Base-by-base conservation (phyloP, 2,888 invertebrate genomes). In the Orchesellides sinensis region DNA sequence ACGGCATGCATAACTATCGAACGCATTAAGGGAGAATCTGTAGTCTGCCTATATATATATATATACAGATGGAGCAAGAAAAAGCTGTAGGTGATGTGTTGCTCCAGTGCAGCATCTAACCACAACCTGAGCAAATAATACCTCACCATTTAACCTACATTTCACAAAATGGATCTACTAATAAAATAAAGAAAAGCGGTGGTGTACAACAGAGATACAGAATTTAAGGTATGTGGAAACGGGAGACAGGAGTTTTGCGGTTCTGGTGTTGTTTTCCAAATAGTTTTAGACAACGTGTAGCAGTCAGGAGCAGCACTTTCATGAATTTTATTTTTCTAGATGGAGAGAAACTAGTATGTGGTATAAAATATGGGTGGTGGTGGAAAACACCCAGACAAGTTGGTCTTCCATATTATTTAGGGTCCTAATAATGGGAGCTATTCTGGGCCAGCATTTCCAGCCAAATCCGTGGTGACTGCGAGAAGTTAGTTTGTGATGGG, bases 91-190 rank as follows among this genome's bases (percentile, higher is more conserved):
- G 14, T 54, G 14, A 45, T 27, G 47, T n/a, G 47, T 40, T 12
- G n/a, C 63, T 45, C 27, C 17, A 29, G 59, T 17, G 27, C 69
- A 45, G 40, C 40, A 40, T 10, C n/a, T 40, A 2, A 40, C 40
- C 40, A n/a, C 40, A 40, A 40, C 40, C 6, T 14, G 25, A 25
- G n/a, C 45, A 49, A 73, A 29, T 32, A 23, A 32, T 73, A 17
- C 29, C 29, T 63, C 49, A 23, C 35, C 35, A 63, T 73, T 72
- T 63, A 27, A 49, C 73, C 73, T 63, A 63, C 32, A 63, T 73
- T 63, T 73, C n/a, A n/a, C n/a, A 40, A 63, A 49, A 72, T 59
- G 47, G 56, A 56, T 54, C 40, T 54, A 8, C 54, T 45, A 63
- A 63, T 49, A 61, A 3, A 12, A 19, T 12, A 52, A 52, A 6